Evolutionary conservation across 2,113 vertebrate genomes (phyloP).

Genomic region (Hypocryptadius cinnamomeus): DNA sequence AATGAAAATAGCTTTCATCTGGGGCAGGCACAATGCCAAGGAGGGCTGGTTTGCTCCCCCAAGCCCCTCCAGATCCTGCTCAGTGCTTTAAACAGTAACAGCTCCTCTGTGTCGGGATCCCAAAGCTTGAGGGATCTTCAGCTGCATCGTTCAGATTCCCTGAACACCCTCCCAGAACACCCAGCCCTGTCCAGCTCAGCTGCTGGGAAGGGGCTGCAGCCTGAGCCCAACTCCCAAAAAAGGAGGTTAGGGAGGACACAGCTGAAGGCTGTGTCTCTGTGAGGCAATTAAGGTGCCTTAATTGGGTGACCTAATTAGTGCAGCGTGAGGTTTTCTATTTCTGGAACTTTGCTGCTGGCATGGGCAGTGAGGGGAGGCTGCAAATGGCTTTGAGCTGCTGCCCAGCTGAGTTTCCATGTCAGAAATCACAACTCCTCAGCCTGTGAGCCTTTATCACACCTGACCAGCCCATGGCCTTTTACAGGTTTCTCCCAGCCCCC

Average conservation of each 20-base stretch:
- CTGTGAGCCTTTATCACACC: rapidly evolving
- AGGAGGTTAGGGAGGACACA: not conserved
- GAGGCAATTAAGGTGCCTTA: slow-evolving; percentile 13
- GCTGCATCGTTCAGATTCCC: not conserved
- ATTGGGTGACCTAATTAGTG: slow-evolving; percentile 45
- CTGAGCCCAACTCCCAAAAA: not conserved
- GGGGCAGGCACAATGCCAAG: not conserved
- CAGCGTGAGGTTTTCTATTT: not conserved
- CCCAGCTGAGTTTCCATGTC: not conserved
- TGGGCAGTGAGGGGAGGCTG: not conserved
- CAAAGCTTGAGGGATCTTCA: not conserved
- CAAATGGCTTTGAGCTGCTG: not conserved
- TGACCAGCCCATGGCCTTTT: not conserved
- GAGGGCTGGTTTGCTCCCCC: not conserved
- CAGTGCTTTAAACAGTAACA: not conserved
- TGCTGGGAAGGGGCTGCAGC: not conserved
- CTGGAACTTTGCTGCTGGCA: not conserved
- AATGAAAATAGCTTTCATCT: not conserved
- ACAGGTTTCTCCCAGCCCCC: not conserved
- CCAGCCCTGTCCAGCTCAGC: not conserved
- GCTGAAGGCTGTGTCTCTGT: not conserved
- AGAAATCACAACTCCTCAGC: not conserved
- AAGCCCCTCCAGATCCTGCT: not conserved
- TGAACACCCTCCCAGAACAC: not conserved
- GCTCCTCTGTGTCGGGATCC: not conserved